Evolutionary conservation across 2,888 invertebrate genomes (phyloP), one percentile per base, ranked within the genome.

Genomic region (Clostera curtula): DNA sequence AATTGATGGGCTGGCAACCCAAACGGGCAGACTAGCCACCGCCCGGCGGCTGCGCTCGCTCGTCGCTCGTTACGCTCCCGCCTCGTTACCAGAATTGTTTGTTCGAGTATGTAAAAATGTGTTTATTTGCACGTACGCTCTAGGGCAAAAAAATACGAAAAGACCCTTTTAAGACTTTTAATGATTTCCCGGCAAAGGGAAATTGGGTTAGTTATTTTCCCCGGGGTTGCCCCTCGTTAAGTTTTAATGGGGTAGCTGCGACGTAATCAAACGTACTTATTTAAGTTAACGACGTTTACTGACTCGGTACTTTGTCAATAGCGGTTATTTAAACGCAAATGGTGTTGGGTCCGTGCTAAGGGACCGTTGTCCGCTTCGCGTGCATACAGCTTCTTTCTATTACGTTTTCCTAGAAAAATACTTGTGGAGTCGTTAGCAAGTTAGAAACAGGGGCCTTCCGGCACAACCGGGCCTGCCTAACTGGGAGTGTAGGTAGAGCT

Each of bases 191-290:
- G 77, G 79, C 76, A 82, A 83, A 83, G 77, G 82, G 76, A 83
- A 82, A 83, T 83, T 83, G 83, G 83, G 82, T 83, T 83, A 83
- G 83, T 82, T 83, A 83, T 82, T 82, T 80, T 80, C 77, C 74
- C 80, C 70, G 69, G 79, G 77, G 79, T 77, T 77, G 73, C 73
- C 76, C 77, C 82, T 83, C 82, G 83, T 83, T 83, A 83, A 82
- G 82, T 82, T 82, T 83, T 83, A 82, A 82, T 82, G 79, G 80
- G 79, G 82, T 79, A 79, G 82, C 80, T 74, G 72, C 77, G 76
- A 71, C 70, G 80, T 77, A 80, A 82, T 82, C 80, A 82, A 80
- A 79, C 74, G 80, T 76, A 79, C 80, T 79, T 80, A 80, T 79
- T 79, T 80, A 74, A 79, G 71, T 77, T 74, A 77, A 82, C 80